These are phyloP conservation scores for Drosophila micromelanica DNA, from an alignment of 1,140 invertebrate genomes.

Conservation along the genomic window DNA sequence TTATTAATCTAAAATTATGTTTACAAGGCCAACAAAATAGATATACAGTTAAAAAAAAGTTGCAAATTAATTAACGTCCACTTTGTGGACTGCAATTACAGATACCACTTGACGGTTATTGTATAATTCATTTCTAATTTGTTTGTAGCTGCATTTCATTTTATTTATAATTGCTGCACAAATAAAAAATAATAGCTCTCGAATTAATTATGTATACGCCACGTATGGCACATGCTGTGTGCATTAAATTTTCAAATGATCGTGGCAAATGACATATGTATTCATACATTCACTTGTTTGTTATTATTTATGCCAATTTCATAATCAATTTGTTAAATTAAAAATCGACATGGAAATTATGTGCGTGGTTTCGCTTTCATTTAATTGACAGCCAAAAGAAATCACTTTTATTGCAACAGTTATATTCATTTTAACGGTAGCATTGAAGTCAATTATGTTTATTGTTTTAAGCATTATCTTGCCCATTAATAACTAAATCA, in stretches of 20 bases:
- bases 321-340: conserved; percentile 33
- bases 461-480: too few species aligned
- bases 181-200: conserved; percentile 18
- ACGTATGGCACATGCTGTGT: conserved; percentile 19
- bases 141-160: conserved; percentile 33
- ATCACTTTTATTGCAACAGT: conserved; percentile 57
- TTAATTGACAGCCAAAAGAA: conserved; percentile 66
- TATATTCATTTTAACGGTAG: neutral
- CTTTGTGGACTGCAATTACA: conserved; percentile 9
- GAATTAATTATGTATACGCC: conserved; percentile 65
- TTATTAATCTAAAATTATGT: neutral
- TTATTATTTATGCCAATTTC: conserved; percentile 36
- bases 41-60: neutral
- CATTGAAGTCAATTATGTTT: too few species aligned
- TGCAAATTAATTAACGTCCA: conserved; percentile 29
- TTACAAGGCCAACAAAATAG: neutral
- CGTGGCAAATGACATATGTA: conserved; percentile 4
- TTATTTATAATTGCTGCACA: conserved; percentile 31
- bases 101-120: conserved; percentile 47
- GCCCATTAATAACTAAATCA: conserved; percentile 12
- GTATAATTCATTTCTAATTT: conserved; percentile 70
- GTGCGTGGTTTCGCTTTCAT: conserved; percentile 49
- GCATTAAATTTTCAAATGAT: conserved; percentile 31
- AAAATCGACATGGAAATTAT: neutral
- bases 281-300: conserved; percentile 11